phyloP scores from a whole-genome alignment of 2,888 invertebrate genomes.

The Ethmia dodecea region DNA sequence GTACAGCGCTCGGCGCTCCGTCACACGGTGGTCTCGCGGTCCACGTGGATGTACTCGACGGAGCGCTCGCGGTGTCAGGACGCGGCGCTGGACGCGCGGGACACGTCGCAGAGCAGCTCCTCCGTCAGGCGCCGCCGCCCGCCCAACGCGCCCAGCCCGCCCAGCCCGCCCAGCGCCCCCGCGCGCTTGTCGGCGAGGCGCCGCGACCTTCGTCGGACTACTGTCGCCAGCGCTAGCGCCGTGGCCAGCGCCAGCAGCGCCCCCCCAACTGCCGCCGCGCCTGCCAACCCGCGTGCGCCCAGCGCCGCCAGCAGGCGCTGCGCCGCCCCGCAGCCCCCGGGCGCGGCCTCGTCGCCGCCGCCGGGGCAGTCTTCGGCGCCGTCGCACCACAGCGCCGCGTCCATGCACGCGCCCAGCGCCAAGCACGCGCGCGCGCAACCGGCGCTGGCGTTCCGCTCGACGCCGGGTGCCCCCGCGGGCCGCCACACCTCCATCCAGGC shows the following conservation, averaged over 20 bases:
- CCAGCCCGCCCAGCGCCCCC: too few relatives aligned
- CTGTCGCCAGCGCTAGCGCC: slow-evolving; percentile 54
- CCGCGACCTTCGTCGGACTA: slow-evolving; percentile 67
- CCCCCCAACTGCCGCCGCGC: slow-evolving; percentile 49
- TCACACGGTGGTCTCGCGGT: slow-evolving; percentile 95
- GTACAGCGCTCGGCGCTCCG: slow-evolving; percentile 41
- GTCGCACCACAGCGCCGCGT: slow-evolving; percentile 80
- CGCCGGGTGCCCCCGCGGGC: slow-evolving; percentile 63
- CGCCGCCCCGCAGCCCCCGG: slow-evolving; percentile 78
- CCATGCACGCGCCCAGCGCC: slow-evolving; percentile 87
- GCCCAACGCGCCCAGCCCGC: slow-evolving; percentile 78
- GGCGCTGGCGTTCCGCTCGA: slow-evolving; percentile 36
- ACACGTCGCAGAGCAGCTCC: slow-evolving; percentile 82
- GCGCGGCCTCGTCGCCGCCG: slow-evolving; percentile 86
- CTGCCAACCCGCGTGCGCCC: slow-evolving; percentile 44
- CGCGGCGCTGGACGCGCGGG: slow-evolving; percentile 70
- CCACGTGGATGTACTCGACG: slow-evolving; percentile 95
- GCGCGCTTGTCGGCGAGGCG: slow-evolving; percentile 78
- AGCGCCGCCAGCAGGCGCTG: slow-evolving; percentile 62
- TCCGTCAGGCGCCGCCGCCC: slow-evolving; percentile 82
- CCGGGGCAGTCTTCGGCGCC: slow-evolving; percentile 79
- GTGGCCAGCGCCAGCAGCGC: slow-evolving; percentile 68
- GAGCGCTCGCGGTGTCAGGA: slow-evolving; percentile 94
- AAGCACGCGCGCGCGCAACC: slow-evolving; percentile 74
- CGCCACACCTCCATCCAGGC: slow-evolving; percentile 79